These are phyloP conservation scores for Drosophila bocki DNA, from an alignment of 1,140 invertebrate genomes.

Conservation along the genomic window DNA sequence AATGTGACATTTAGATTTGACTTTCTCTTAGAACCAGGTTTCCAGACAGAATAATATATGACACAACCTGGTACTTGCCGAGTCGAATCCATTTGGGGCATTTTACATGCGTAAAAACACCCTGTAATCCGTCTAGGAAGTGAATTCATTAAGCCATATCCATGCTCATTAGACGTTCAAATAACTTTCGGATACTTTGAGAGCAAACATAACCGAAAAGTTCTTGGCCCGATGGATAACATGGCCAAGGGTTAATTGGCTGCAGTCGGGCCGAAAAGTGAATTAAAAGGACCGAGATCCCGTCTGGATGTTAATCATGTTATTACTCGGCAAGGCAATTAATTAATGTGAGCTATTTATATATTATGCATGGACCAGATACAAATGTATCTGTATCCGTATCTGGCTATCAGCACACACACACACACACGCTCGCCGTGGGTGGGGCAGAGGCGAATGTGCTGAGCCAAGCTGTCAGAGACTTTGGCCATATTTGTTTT, in stretches of 20 bases:
- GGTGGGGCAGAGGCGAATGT: constrained; percentile 43
- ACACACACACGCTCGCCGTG: not conserved
- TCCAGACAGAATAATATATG: not conserved
- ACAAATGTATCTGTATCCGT: constrained; percentile 61
- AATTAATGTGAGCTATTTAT: constrained; percentile 81
- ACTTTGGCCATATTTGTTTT: constrained; percentile 79
- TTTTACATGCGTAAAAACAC: constrained; percentile 9
- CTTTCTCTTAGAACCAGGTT: not conserved
- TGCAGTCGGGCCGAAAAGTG: constrained; percentile 48
- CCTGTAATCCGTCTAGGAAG: constrained; percentile 2
- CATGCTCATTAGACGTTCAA: constrained; percentile 52
- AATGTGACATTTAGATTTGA: not conserved
- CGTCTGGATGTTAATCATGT: constrained; percentile 68
- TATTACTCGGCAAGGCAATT: constrained; percentile 76
- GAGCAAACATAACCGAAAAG: constrained; percentile 52
- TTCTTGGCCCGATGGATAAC: constrained; percentile 41
- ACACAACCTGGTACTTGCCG: not conserved
- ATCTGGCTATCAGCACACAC: constrained; percentile 45
- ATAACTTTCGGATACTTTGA: constrained; percentile 64
- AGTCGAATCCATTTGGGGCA: not conserved
- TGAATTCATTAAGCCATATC: constrained; percentile 44
- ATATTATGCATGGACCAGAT: constrained; percentile 63
- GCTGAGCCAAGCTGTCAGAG: constrained; percentile 76
- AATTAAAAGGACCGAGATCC: constrained; percentile 34
- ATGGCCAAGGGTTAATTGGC: constrained; percentile 70